Evolutionary conservation across 2,888 invertebrate genomes (phyloP), one percentile per base, ranked within the genome.

Genomic region (Troilus luridus): DNA sequence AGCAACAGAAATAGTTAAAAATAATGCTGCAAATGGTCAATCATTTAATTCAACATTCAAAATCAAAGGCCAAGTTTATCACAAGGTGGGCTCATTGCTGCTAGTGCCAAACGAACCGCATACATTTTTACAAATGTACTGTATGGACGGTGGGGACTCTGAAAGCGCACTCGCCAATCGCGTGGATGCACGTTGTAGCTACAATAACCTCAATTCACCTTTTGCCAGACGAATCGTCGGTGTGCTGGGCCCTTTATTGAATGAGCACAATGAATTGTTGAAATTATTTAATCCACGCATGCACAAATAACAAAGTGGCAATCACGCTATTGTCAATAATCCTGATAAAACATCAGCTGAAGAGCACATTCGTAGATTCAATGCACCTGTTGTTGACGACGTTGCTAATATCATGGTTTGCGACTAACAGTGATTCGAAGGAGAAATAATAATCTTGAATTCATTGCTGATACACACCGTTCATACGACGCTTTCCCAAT

Each of bases 171-270:
- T n/a, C n/a, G n/a, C n/a, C n/a, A n/a, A n/a, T n/a, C n/a, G n/a
- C n/a, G n/a, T n/a, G n/a, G n/a, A n/a, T 59, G 62, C 62, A 89
- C 89, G 64, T 89, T 89, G 89, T 60, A 59, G 60, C 60, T 88
- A 88, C 27, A n/a, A 88, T 88, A 58, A 88, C 88, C 88, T 92
- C 67, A 62, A 92, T 91, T 91, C 93, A 92, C 89, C 64, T 92
- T n/a, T 91, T 93, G 92, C 92, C 91, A 93, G 93, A 91, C 93
- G 92, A 77, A 93, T 93, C 92, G 92, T 92, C 92, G 81, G 92
- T 91, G 92, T 92, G 72, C 92, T 93, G 92, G 92, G 93, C 77
- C 92, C 93, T 88, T 91, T 93, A 58, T 88, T 88, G 88, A 88
- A 88, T 59, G 88, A 88, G 88, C 88, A 88, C 60, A 88, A 88